Evolutionary conservation across 2,888 invertebrate species (phyloP).

Genomic region (Biston betularia): DNA sequence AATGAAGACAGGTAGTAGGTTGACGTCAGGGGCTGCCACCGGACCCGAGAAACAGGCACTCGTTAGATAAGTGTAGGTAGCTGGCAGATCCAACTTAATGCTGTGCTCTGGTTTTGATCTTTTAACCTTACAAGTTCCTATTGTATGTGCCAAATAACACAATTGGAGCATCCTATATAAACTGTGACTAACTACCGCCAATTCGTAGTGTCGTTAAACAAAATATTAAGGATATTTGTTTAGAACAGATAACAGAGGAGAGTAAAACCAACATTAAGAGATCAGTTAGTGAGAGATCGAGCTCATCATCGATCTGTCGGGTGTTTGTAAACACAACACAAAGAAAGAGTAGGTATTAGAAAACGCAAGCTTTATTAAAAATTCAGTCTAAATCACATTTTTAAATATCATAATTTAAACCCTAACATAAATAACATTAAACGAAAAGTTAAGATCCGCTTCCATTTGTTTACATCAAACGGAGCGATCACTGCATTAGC

Average conservation of each 20-base stretch:
- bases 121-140: not conserved
- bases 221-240: slow-evolving; percentile 16
- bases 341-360: slow-evolving; percentile 73
- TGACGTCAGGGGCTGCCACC: slow-evolving; percentile 76
- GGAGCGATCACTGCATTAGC: slow-evolving; percentile 80
- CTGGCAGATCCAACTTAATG: not conserved
- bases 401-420: slow-evolving; percentile 64
- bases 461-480: slow-evolving; percentile 75
- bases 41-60: slow-evolving; percentile 48
- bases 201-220: slow-evolving; percentile 12
- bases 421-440: slow-evolving; percentile 66
- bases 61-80: slow-evolving; percentile 22
- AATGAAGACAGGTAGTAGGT: slow-evolving; percentile 76
- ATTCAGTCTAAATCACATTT: slow-evolving; percentile 81
- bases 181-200: not conserved
- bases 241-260: slow-evolving; percentile 29
- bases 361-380: slow-evolving; percentile 85
- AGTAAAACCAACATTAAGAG: slow-evolving; percentile 45
- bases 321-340: slow-evolving; percentile 62
- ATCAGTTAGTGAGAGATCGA: slow-evolving; percentile 69
- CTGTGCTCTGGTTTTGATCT: not conserved
- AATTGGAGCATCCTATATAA: not conserved
- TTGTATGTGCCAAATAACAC: not conserved
- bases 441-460: slow-evolving; percentile 70
- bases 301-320: slow-evolving; percentile 72